Conservation (phyloP, 2,888 invertebrate genomes). For the Polymixis lichenea region DNA sequence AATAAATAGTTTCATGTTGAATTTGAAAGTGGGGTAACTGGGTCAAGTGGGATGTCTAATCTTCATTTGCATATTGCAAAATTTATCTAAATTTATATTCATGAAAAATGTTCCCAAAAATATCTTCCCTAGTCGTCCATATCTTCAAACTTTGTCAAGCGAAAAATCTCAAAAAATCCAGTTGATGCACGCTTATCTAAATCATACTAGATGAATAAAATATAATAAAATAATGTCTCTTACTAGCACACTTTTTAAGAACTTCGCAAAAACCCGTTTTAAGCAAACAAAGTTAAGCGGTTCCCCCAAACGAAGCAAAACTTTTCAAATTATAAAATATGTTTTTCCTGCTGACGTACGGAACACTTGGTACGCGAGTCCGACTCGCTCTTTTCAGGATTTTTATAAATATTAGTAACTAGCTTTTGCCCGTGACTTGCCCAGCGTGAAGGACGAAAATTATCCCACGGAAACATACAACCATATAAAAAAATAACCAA, state of each 20-base stretch:
- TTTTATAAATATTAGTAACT: no score
- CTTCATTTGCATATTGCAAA: neutral
- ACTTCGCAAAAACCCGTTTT: neutral
- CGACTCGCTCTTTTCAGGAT: neutral
- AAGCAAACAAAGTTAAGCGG: neutral
- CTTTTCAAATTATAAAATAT: neutral
- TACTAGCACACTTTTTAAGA: neutral
- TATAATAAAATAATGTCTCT: no score
- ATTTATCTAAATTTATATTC: no score
- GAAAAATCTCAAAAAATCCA: neutral
- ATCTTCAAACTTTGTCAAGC: neutral
- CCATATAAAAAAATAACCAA: no score
- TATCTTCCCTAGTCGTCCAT: neutral
- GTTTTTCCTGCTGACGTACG: neutral
- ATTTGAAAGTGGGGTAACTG: neutral
- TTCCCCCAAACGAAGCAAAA: neutral
- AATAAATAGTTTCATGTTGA: neutral
- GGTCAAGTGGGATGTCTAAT: neutral
- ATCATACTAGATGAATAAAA: neutral
- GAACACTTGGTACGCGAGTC: neutral
- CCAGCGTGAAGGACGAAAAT: no score
- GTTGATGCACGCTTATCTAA: neutral
- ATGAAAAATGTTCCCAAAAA: neutral
- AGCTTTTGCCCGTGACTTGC: no score
- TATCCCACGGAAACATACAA: no score